phyloP scores from a whole-genome alignment of 2,113 vertebrate species.

The Bos indicus region DNA sequence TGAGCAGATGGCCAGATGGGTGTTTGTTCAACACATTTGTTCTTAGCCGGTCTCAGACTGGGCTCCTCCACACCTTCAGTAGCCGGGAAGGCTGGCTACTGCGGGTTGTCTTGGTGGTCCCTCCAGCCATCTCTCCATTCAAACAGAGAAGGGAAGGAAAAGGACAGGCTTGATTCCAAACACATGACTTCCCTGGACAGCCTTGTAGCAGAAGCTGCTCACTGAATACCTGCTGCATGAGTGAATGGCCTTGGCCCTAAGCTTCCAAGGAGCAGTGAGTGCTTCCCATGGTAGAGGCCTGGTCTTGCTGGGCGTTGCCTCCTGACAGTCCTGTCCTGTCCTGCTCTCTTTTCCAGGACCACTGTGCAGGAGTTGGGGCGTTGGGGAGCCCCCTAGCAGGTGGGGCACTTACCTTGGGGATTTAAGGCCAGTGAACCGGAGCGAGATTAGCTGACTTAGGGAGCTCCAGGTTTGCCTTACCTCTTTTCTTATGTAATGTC shows the following conservation, averaged over 20 bases:
- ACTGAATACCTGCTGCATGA: not conserved
- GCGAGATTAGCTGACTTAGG: not conserved
- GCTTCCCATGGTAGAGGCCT: not conserved
- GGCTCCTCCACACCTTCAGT: not conserved
- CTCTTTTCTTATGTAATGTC: constrained; percentile 2
- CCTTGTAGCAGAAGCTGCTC: not conserved
- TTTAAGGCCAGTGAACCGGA: not conserved
- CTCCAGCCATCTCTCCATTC: not conserved
- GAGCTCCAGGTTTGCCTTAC: not conserved
- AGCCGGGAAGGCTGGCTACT: not conserved
- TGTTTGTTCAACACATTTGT: not conserved
- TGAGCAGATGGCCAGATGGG: not conserved
- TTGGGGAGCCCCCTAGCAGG: not conserved
- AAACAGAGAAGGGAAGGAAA: constrained; percentile 4
- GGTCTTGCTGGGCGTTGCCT: not conserved
- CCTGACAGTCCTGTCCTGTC: constrained; percentile 9
- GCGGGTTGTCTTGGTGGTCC: not conserved
- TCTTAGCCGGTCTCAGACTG: not conserved
- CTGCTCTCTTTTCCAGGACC: not conserved
- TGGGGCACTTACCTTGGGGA: not conserved
- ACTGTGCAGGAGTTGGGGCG: not conserved
- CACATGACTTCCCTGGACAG: not conserved
- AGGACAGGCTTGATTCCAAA: constrained; percentile 13
- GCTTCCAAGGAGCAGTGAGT: not conserved
- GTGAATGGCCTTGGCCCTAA: not conserved